Base-by-base conservation (phyloP, 2,113 vertebrate species). In the Oxyruncus cristatus region DNA sequence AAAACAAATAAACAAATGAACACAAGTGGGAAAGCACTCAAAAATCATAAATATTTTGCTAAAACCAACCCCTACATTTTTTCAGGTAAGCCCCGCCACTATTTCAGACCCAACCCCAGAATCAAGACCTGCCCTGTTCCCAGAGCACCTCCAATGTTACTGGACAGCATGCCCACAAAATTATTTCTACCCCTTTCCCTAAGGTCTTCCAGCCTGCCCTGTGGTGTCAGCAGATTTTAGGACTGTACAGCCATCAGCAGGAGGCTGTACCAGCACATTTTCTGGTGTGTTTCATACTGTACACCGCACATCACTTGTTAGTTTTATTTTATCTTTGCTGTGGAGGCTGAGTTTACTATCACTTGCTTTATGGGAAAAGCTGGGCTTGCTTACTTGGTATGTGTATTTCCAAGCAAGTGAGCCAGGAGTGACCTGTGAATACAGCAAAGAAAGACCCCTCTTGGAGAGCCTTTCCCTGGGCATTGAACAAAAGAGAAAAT, bases 71-170 rank as follows among this genome's bases (percentile, higher is more conserved):
- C 17, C n/a, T 87, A 6, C 4, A 5, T 6, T 23, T 23, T 14
- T 78, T 44, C 41, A 56, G n/a, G 24, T 73, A 59, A 77, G 28
- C 17, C 56, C 10, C 4, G 2, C 46, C 20, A 27, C 46, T 44
- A 13, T n/a, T 87, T 56, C 49, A 66, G 42, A 76, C 21, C 14
- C 35, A 70, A 42, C 22, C 73, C 20, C 56, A 85, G 42, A 59
- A 41, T 3, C 0, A 0, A 56, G 55, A 9, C 13, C 37, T 86
- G 58, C 21, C 46, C 13, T 5, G 0, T 11, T 50, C 22, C 50
- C 75, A 44, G 41, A 75, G 27, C 24, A 30, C 11, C 44, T 55
- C 71, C 46, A 22, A 42, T 7, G 21, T 18, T n/a, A 20, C n/a
- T 4, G 20, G 37, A 59, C 62, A 72, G 71, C 19, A 41, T 5